Evolutionary conservation across 2,888 invertebrate species (phyloP), one percentile per base, ranked within the genome.

Genomic region (Hirtodrosophila trivittata): DNA sequence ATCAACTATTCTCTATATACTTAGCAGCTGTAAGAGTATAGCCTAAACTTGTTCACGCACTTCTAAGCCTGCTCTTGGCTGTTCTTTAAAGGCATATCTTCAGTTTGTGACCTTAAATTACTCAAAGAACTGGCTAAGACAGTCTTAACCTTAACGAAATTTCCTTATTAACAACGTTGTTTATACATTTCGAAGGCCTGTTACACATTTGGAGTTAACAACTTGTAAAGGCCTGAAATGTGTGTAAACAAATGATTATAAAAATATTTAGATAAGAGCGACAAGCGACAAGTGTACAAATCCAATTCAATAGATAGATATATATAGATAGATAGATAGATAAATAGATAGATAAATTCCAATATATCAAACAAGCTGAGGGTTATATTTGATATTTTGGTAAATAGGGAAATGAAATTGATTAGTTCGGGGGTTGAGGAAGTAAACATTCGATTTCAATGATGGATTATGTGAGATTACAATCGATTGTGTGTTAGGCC

Each of bases 191-290:
- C n/a, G n/a, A n/a, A n/a, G n/a, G n/a, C n/a, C n/a, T n/a, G n/a
- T n/a, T n/a, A n/a, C n/a, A n/a, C n/a, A n/a, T n/a, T n/a, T n/a
- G n/a, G n/a, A n/a, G n/a, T n/a, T n/a, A n/a, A n/a, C n/a, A n/a
- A n/a, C n/a, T n/a, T n/a, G n/a, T n/a, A 28, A 37, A 21, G 18
- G 18, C 5, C 5, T 21, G 18, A 21, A 21, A 21, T 21, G 18
- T 41, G 43, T 39, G 64, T 69, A 81, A 80, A 82, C 71, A 78
- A 71, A 62, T 54, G 75, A 54, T 55, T 78, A 68, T 63, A 45
- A 66, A 67, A 68, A 68, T 68, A 80, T 76, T 84, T 71, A 68
- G 78, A 71, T 72, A 72, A 68, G 66, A 66, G 67, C 52, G 70
- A 80, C 81, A 71, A 67, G 85, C n/a, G n/a, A n/a, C n/a, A n/a